A percentile compares a stretch with the other conserved stretches of the same genome.
These are phyloP conservation scores for Brachionus paranguensis DNA, from an alignment of 1,140 invertebrate genomes.

Conservation along the genomic window DNA sequence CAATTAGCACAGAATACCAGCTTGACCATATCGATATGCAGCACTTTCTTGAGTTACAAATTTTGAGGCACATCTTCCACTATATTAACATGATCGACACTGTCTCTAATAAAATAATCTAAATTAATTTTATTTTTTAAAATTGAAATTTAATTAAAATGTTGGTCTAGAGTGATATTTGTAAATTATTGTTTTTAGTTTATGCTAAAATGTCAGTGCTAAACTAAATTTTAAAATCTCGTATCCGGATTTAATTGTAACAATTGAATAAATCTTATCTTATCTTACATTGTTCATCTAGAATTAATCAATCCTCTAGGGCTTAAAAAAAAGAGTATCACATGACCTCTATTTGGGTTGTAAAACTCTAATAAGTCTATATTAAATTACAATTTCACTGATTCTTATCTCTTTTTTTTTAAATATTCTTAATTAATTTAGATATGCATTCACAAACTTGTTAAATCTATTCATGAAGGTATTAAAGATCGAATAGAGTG, in stretches of 20 bases:
- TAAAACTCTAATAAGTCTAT: background rate
- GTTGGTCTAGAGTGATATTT: background rate
- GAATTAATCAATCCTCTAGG: background rate
- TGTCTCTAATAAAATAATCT: background rate
- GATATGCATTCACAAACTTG: background rate
- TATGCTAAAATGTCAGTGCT: background rate
- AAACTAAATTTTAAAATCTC: background rate
- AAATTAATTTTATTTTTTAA: background rate
- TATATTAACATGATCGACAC: background rate
- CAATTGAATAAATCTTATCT: background rate
- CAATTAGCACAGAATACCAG: background rate
- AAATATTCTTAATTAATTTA: background rate
- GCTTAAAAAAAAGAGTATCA: background rate
- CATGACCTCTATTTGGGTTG: background rate
- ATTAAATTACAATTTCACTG: background rate
- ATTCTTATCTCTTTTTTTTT: conserved; percentile 10
- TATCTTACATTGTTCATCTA: background rate
- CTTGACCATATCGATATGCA: conserved; percentile 9
- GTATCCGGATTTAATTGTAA: background rate
- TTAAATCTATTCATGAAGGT: background rate
- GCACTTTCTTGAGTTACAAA: background rate
- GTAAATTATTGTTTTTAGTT: background rate
- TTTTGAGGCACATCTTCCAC: background rate
- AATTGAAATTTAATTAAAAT: background rate
- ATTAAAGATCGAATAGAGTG: background rate